A percentile compares a stretch with the other conserved stretches of the same genome.
These are phyloP conservation scores for Thunnus maccoyii DNA, from an alignment of 2,113 vertebrate species.

Conservation along the genomic window DNA sequence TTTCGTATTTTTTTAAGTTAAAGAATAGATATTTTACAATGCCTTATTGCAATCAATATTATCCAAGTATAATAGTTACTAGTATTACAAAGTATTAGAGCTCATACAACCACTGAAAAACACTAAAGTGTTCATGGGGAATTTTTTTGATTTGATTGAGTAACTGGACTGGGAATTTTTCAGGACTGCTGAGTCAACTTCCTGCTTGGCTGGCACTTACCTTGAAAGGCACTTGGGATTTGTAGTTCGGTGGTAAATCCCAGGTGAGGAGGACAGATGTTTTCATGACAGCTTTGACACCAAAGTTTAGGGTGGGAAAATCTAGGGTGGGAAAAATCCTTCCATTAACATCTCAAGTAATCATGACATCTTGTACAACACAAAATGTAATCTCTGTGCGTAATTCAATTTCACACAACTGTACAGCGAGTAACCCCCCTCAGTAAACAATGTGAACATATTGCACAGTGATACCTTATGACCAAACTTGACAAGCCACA, in stretches of 20 bases:
- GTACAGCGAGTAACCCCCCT: slow-evolving; percentile 9
- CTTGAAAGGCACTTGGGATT: slow-evolving; percentile 95
- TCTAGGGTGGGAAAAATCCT: slow-evolving; percentile 73
- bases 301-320: slow-evolving; percentile 96
- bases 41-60: not conserved
- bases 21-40: not conserved
- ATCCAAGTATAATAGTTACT: no score
- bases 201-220: slow-evolving; percentile 77
- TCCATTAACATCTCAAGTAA: slow-evolving; percentile 46
- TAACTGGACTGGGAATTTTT: not conserved
- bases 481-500: slow-evolving; percentile 50
- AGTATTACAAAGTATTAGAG: not conserved
- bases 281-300: slow-evolving; percentile 97
- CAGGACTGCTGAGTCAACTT: no score
- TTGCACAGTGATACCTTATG: slow-evolving; percentile 31
- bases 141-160: not conserved
- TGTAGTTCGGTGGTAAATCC: slow-evolving; percentile 98
- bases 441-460: slow-evolving; percentile 40
- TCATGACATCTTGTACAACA: slow-evolving; percentile 26
- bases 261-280: slow-evolving; percentile 97
- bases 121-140: not conserved
- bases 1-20: not conserved
- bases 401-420: slow-evolving; percentile 64
- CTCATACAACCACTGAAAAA: not conserved
- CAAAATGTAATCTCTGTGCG: slow-evolving; percentile 36